A percentile compares a stretch with the other conserved stretches of the same genome.
phyloP scores from a whole-genome alignment of 2,113 vertebrate genomes.

The Sinocyclocheilus anshuiensis region DNA sequence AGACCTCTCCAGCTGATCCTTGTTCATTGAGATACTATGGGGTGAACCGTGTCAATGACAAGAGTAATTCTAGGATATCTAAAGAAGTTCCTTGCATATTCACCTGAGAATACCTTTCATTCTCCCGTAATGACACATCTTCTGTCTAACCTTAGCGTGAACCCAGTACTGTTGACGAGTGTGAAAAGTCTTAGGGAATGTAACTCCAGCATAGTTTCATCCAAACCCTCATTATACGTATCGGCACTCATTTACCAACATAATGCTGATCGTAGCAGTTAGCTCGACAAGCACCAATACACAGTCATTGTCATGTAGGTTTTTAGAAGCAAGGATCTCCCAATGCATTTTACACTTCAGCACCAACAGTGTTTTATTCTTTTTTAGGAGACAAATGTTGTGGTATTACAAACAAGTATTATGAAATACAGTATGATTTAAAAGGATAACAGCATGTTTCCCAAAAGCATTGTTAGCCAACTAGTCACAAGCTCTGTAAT shows the following conservation, averaged over 20 bases:
- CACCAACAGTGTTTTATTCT: neutral
- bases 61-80: neutral
- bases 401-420: neutral
- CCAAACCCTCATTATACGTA: neutral
- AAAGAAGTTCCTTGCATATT: neutral
- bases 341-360: neutral
- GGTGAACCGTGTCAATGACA: neutral
- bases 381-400: neutral
- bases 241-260: neutral
- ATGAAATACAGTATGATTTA: neutral
- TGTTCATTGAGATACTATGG: neutral
- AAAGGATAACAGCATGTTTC: neutral
- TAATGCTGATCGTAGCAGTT: neutral
- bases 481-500: no score
- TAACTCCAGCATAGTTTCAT: neutral
- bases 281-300: neutral
- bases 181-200: neutral
- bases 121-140: conserved; percentile 10
- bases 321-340: neutral
- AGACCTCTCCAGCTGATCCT: neutral
- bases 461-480: no score
- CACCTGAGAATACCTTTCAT: neutral
- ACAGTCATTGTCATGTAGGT: no score
- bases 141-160: conserved; percentile 20
- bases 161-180: neutral